Base-by-base conservation (phyloP, 2,113 vertebrate genomes). In the Eptatretus burgeri region DNA sequence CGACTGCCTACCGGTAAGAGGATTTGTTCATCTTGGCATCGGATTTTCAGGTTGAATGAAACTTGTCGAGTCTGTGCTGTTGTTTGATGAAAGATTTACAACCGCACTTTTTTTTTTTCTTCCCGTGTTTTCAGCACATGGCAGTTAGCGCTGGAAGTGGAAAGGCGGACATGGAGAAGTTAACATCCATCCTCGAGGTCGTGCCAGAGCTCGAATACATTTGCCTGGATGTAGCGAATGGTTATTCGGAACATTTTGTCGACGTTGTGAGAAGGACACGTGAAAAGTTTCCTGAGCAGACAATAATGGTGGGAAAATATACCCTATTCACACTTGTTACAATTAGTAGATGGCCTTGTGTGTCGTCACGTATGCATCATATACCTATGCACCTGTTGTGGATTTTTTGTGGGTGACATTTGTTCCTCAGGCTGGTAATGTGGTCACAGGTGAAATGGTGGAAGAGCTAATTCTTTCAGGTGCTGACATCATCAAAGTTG, bases 371-470 rank as follows among this genome's bases (percentile, higher is more conserved):
- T 20, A 7, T 19, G 14, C 62, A 16, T 41, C 62, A 66, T 66
- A 67, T 68, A 63, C 67, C 11, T 60, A 10, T 1, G 65, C 63
- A 13, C 17, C 13, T 73, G 51, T 68, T 68, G 14, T 19, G 1
- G 71, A 16, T 70, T 72, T 51, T 69, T 67, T 73, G 49, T 41
- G 27, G 27, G 27, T 41, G 27, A 41, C 27, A 7, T 41, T 41
- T 41, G 27, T 41, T 62, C 75, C 68, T 64, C 72, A 98, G 91
- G 91, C 89, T 65, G 91, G 91, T 20, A 98, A 98, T 2, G 91
- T 96, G 71, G 91, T 96, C 60, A 98, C 89, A 1, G 91, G 91
- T 56, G 91, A 98, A 75, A 98, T 98, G 91, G 89, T 98, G 65
- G 91, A 98, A 69, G 91, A 98, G 67, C 84, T 98, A 60, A 84